A percentile compares a stretch with the other conserved stretches of the same genome.
Conservation (phyloP, 2,113 vertebrate genomes). For the Nyctibius bracteatus region DNA sequence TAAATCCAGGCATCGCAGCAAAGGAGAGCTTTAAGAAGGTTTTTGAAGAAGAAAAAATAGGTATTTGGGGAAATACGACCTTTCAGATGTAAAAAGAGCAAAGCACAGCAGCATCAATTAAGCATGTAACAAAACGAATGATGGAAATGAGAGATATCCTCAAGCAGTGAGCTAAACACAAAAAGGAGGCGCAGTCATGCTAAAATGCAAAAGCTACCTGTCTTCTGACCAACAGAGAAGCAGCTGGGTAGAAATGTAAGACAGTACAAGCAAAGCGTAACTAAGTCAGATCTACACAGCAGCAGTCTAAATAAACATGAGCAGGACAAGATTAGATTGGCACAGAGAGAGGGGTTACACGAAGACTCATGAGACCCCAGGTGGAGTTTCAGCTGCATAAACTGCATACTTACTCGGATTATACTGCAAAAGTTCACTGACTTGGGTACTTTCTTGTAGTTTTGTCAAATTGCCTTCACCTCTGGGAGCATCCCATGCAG, state of each 20-base stretch:
- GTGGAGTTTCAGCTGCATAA: background rate
- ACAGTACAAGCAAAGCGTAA: background rate
- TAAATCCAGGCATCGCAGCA: background rate
- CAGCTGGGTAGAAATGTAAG: background rate
- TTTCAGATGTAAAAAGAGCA: background rate
- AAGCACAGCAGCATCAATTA: background rate
- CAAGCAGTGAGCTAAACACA: background rate
- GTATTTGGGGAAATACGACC: background rate
- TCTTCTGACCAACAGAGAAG: background rate
- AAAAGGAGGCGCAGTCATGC: background rate
- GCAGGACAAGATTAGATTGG: background rate
- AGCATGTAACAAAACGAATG: accelerated
- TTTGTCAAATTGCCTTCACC: background rate
- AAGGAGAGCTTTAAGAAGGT: background rate
- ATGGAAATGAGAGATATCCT: background rate
- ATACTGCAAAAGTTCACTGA: background rate
- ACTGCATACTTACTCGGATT: background rate
- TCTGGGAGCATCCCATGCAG: background rate
- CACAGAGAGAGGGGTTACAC: too few relatives aligned
- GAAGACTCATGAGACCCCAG: accelerated
- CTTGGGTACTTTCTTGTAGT: background rate
- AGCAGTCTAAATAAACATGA: background rate
- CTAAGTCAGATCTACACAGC: background rate
- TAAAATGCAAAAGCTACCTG: background rate
- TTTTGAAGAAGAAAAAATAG: background rate